Base-by-base conservation (phyloP, 2,888 invertebrate species). In the Itoplectis maculator region DNA sequence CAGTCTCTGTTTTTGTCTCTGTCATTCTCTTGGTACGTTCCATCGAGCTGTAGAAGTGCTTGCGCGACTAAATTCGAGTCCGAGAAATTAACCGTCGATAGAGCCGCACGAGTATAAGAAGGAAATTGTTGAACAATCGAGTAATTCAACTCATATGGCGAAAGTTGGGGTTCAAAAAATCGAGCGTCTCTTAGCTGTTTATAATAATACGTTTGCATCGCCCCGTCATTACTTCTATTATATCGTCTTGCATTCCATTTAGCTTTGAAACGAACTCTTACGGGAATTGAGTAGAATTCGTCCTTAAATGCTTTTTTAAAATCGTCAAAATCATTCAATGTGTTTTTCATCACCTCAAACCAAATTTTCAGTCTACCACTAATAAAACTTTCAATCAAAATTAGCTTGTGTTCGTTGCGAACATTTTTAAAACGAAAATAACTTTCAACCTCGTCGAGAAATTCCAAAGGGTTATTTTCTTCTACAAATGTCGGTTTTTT, bases 391-490 rank as follows among this genome's bases (percentile, higher is more conserved):
- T 56, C 56, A 13, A 56, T 29, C 6, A 56, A 0, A n/a, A 56
- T 20, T 13, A 56, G 13, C 5, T 56, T 7, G 35, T 56, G 56
- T 29, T 56, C 29, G 1, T 2, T 5, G 1, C 56, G 56, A 2
- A 56, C 56, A 29, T 56, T 56, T n/a, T 56, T 56, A n/a, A 56
- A 56, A 56, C 56, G 56, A 13, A 56, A 56, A 29, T 56, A 56
- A 29, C 13, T 56, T 35, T 59, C 61, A n/a, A n/a, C n/a, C n/a
- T n/a, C n/a, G n/a, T n/a, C n/a, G n/a, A n/a, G n/a, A n/a, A n/a
- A n/a, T n/a, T n/a, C n/a, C n/a, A n/a, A n/a, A n/a, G n/a, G n/a
- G n/a, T n/a, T n/a, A n/a, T n/a, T n/a, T n/a, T n/a, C n/a, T n/a
- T n/a, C n/a, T n/a, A n/a, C n/a, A n/a, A n/a, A n/a, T n/a, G n/a